A percentile compares a stretch with the other conserved stretches of the same genome.
These are phyloP conservation scores for Monodelphis domestica DNA, from an alignment of 2,797 vertebrate species.

Conservation along the genomic window DNA sequence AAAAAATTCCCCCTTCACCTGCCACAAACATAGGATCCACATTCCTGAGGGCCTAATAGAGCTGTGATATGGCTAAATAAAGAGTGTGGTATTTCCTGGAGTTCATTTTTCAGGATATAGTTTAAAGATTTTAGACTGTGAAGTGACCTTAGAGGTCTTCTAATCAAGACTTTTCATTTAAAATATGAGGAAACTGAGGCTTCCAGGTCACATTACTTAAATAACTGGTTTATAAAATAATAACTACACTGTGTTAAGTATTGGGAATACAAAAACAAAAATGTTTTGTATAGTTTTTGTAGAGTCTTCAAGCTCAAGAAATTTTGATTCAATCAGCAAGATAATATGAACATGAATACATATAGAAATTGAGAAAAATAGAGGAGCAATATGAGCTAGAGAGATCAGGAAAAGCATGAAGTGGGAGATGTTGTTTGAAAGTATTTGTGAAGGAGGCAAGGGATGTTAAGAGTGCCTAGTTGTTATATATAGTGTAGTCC, in stretches of 20 bases:
- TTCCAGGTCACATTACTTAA: not conserved
- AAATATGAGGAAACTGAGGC: not conserved
- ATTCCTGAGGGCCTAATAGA: not conserved
- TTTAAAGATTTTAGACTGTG: not conserved
- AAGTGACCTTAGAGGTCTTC: not conserved
- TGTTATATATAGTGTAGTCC: not conserved
- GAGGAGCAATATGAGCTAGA: not conserved
- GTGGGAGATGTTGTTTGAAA: not conserved
- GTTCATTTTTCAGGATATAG: not conserved
- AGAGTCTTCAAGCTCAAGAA: not conserved
- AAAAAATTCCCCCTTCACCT: not conserved
- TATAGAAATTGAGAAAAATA: not conserved
- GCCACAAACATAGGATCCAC: not conserved
- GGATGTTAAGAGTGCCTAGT: not conserved
- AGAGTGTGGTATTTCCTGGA: not conserved
- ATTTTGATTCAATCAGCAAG: not conserved
- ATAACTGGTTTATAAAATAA: not conserved
- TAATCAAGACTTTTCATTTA: not conserved
- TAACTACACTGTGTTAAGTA: not conserved
- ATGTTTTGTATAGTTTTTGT: no score
- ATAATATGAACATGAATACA: not conserved
- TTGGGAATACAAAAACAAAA: not conserved
- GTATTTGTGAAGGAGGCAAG: not conserved
- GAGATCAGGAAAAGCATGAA: not conserved
- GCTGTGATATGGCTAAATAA: not conserved